Evolutionary conservation across 35 echinoderm and acorn worm species (phyloP), one percentile per base, ranked within the genome.

Genomic region (Ptychodera flava): DNA sequence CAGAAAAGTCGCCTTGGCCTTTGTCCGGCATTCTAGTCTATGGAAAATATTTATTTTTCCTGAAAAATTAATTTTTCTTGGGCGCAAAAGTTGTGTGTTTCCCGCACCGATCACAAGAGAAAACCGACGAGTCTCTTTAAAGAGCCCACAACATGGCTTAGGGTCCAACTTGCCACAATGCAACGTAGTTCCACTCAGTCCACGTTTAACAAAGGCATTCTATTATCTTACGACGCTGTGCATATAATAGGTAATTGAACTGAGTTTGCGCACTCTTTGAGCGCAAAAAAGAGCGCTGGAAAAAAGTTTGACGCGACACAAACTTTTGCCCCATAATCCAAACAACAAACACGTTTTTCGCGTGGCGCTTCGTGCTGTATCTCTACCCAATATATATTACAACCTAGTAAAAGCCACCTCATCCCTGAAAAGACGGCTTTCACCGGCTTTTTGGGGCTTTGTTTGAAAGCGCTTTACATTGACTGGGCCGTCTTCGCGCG

Each of bases 401-500:
- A 64, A 12, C 45, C 22, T 12, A 64, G 45, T 6, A 64, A 64
- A 64, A 12, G 6, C 6, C 22, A 22, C 6, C 22, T 64, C 22
- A 64, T 12, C 6, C 45, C 6, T 64, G 45, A 64, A 64, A 64
- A 64, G 45, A 64, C 6, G 6, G 6, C 22, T 64, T 64, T 64
- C 45, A 64, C 6, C 6, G 6, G 6, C 6, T 64, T 64, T 12
- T 64, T 22, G 6, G 6, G 6, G 45, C 45, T 64, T 64, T 64
- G 45, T 64, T 64, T 64, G 45, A 64, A 64, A 64, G 45, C 45
- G 45, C 45, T 64, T 64, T 64, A 64, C 45, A 64, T 64, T 64
- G 45, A 64, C 6, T 64, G 45, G 22, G 45, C 45, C 45, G 45
- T 22, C 6, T 22, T 64, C 45, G 45, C 45, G 45, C 45, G 45